Conservation (phyloP, 2,888 invertebrate species). For the Caenorhabditis becei region DNA sequence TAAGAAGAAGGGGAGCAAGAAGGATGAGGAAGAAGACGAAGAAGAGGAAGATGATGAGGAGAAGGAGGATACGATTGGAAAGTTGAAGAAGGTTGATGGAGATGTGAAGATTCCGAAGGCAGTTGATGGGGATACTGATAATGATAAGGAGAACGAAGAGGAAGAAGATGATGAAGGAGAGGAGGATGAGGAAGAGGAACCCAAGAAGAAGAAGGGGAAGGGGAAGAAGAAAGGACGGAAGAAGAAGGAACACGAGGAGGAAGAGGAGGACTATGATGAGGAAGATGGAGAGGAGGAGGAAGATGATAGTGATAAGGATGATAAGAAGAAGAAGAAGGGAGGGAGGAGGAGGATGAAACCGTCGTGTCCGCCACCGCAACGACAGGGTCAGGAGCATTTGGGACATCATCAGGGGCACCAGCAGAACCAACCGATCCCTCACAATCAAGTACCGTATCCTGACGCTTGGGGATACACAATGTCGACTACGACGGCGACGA, state of each 20-base stretch:
- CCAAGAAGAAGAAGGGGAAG: constrained; percentile 17
- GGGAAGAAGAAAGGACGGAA: constrained; percentile 8
- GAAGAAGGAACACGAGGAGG: constrained; percentile 19
- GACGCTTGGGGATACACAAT: constrained; percentile 24
- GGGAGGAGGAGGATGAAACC: constrained; percentile 5
- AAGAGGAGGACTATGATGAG: constrained; percentile 19
- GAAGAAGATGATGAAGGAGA: constrained; percentile 24
- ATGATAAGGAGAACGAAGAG: constrained; percentile 20
- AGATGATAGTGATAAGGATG: background rate
- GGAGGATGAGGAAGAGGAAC: constrained; percentile 9
- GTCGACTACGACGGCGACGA: constrained; percentile 11
- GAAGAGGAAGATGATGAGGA: constrained; percentile 36
- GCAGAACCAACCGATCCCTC: constrained; percentile 9
- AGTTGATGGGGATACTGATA: constrained; percentile 37
- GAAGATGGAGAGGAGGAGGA: constrained; percentile 22
- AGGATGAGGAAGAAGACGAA: constrained; percentile 17
- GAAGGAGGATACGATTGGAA: constrained; percentile 24
- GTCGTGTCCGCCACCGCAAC: constrained; percentile 16
- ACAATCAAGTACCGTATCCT: constrained; percentile 31
- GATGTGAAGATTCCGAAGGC: constrained; percentile 38
- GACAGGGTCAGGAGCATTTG: background rate
- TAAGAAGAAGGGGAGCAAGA: constrained; percentile 15
- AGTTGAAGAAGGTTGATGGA: constrained; percentile 34
- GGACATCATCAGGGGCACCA: background rate
- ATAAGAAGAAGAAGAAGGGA: constrained; percentile 14